phyloP scores from a whole-genome alignment of 2,888 invertebrate genomes.

The Melitaea athalia region DNA sequence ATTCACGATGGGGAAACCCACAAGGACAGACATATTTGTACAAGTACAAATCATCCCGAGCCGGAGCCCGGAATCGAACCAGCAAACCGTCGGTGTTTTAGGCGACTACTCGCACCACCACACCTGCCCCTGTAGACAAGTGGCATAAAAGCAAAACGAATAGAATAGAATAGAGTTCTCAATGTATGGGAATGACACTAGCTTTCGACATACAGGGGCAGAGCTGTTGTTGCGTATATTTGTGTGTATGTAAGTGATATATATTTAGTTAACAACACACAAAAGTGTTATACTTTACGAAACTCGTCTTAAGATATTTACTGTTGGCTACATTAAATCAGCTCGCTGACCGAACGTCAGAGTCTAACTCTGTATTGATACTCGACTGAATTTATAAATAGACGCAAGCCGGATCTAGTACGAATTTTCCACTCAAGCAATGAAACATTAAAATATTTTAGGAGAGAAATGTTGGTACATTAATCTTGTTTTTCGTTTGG shows the following conservation, averaged over 20 bases:
- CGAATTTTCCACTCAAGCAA: constrained; percentile 36
- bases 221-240: too few relatives aligned
- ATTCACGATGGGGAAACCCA: too few relatives aligned
- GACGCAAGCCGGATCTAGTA: constrained; percentile 34
- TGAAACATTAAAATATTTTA: constrained; percentile 12
- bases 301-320: constrained; percentile 1
- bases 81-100: too few relatives aligned
- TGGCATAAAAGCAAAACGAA: too few relatives aligned
- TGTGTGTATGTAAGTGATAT: neutral
- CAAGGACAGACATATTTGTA: too few relatives aligned
- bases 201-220: too few relatives aligned
- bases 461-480: constrained; percentile 8
- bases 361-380: constrained; percentile 15
- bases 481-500: neutral
- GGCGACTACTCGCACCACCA: too few relatives aligned
- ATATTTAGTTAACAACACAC: neutral
- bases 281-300: neutral
- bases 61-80: too few relatives aligned
- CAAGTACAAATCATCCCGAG: too few relatives aligned
- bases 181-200: too few relatives aligned
- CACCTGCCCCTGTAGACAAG: too few relatives aligned
- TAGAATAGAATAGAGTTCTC: too few relatives aligned
- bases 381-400: constrained; percentile 32
- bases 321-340: constrained; percentile 7
- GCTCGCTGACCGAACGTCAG: constrained; percentile 11